Percentiles rank a stretch among this genome's conserved stretches.
Conservation (phyloP, 2,888 invertebrate species). For the Philaethria dido region DNA sequence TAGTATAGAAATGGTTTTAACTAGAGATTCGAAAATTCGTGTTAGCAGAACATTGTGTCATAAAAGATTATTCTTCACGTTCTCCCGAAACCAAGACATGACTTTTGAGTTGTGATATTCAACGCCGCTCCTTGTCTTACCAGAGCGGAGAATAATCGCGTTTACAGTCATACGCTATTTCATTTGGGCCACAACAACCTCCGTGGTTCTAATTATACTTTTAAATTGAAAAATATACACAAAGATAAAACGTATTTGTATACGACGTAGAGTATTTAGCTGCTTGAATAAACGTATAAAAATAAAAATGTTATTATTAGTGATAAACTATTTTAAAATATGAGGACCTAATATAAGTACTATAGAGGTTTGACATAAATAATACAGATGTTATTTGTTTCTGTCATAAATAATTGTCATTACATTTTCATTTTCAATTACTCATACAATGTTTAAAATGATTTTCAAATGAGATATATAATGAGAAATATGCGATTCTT, state of each 20-base stretch:
- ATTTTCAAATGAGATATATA: background rate
- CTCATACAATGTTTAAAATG: background rate
- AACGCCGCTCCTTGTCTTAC: too few relatives aligned
- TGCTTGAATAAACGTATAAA: background rate
- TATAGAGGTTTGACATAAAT: slow-evolving; percentile 13
- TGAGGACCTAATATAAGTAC: background rate
- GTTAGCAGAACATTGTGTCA: too few relatives aligned
- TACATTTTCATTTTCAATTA: background rate
- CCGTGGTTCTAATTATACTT: too few relatives aligned
- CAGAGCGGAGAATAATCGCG: too few relatives aligned
- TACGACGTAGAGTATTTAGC: background rate
- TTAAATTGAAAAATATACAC: too few relatives aligned
- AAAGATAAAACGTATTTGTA: background rate
- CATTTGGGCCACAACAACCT: too few relatives aligned
- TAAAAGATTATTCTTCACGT: too few relatives aligned
- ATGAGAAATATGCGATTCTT: background rate
- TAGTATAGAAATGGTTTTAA: background rate
- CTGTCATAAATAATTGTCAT: slow-evolving; percentile 15
- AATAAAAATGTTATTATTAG: background rate
- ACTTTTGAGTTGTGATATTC: too few relatives aligned
- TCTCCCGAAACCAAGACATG: too few relatives aligned
- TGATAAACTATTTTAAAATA: background rate
- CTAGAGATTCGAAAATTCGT: too few relatives aligned
- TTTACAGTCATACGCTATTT: too few relatives aligned
- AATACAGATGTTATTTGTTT: background rate